A percentile compares a stretch with the other conserved stretches of the same genome.
phyloP scores from a whole-genome alignment of 2,888 invertebrate species.

The Pandemis corylana region DNA sequence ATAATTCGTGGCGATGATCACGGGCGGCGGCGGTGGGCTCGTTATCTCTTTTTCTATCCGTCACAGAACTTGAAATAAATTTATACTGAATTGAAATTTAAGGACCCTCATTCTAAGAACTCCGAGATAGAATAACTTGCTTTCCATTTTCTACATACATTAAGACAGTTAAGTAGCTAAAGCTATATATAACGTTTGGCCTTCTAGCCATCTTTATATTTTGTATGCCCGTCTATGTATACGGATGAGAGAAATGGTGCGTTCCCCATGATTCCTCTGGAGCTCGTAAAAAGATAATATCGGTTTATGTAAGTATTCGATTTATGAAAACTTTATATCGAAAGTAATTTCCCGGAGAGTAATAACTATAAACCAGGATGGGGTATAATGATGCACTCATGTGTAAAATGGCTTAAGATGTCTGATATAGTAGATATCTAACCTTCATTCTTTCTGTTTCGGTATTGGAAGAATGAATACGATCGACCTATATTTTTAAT shows the following conservation, averaged over 20 bases:
- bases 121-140: slow-evolving; percentile 49
- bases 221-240: neutral
- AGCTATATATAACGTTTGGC: neutral
- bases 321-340: slow-evolving; percentile 47
- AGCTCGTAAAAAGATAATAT: slow-evolving; percentile 48
- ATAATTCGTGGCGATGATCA: slow-evolving; percentile 77
- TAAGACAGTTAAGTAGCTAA: neutral
- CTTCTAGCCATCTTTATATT: neutral
- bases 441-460: neutral
- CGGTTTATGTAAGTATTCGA: slow-evolving; percentile 44
- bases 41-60: slow-evolving; percentile 74
- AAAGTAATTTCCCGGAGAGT: slow-evolving; percentile 42
- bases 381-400: slow-evolving; percentile 38
- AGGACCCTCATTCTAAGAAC: slow-evolving; percentile 53
- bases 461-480: neutral
- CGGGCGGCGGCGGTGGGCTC: slow-evolving; percentile 66
- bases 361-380: slow-evolving; percentile 38
- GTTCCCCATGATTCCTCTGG: slow-evolving; percentile 17
- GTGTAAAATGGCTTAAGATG: slow-evolving; percentile 27
- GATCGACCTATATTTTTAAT: neutral
- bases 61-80: slow-evolving; percentile 65
- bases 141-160: neutral
- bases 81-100: slow-evolving; percentile 66
- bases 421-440: slow-evolving; percentile 5
- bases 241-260: slow-evolving; percentile 10